A percentile compares a stretch with the other conserved stretches of the same genome.
phyloP scores from a whole-genome alignment of 1,140 invertebrate genomes.

The Pogonomyrmex barbatus region DNA sequence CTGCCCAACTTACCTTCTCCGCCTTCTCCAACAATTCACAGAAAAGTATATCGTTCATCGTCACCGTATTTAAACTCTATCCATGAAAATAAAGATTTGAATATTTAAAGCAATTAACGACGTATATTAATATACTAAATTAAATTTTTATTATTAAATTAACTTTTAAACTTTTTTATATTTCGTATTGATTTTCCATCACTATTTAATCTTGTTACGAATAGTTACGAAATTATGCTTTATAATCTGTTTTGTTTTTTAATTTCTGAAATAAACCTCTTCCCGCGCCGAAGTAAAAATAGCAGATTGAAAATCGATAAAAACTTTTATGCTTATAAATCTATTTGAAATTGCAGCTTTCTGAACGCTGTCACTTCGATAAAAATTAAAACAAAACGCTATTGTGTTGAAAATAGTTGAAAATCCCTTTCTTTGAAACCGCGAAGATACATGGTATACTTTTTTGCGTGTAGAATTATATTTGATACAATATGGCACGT shows the following conservation, averaged over 20 bases:
- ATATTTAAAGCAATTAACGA: neutral
- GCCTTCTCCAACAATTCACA: constrained; percentile 72
- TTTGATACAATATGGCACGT: constrained; percentile 44
- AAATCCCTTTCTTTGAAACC: constrained; percentile 10
- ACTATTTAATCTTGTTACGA: neutral
- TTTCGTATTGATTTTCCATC: neutral
- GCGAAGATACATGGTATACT: neutral
- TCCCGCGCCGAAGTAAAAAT: neutral
- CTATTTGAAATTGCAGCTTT: neutral
- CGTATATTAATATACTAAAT: constrained; percentile 7
- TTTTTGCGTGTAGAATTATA: constrained; percentile 34
- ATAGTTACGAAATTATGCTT: neutral
- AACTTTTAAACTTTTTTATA: neutral
- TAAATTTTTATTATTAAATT: neutral
- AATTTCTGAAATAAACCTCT: neutral
- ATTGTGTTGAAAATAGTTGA: constrained; percentile 1
- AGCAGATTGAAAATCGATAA: neutral
- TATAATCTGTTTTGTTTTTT: constrained; percentile 5
- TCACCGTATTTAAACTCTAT: constrained; percentile 71
- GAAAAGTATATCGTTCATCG: constrained; percentile 71
- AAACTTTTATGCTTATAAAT: neutral
- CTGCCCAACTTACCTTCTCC: constrained; percentile 74
- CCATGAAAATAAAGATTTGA: constrained; percentile 13
- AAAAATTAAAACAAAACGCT: constrained; percentile 7
- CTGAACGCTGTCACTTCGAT: neutral